Percentiles rank a stretch among this genome's conserved stretches.
Conservation (phyloP, 2,113 vertebrate species). For the Phyllostomus discolor region DNA sequence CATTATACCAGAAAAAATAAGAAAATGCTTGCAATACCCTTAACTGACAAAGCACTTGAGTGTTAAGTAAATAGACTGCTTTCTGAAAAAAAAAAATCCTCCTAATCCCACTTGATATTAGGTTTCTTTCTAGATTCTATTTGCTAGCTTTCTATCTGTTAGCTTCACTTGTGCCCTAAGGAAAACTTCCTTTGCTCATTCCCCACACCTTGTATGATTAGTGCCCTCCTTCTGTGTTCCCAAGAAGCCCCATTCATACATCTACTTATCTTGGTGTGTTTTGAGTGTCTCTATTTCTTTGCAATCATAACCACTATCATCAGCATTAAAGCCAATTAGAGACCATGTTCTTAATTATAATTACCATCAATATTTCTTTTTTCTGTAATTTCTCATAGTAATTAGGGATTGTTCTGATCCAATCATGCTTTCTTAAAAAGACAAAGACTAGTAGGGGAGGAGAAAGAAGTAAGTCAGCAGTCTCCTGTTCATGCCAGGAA, state of each 20-base stretch:
- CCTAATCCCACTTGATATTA: background rate
- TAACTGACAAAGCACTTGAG: background rate
- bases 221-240: background rate
- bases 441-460: background rate
- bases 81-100: background rate
- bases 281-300: background rate
- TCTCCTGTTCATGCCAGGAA: background rate
- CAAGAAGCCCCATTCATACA: background rate
- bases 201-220: background rate
- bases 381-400: background rate
- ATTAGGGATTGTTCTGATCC: background rate
- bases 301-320: background rate
- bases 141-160: background rate
- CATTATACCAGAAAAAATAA: background rate
- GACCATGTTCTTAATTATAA: background rate
- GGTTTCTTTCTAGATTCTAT: background rate
- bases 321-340: background rate
- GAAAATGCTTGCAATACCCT: background rate
- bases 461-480: background rate
- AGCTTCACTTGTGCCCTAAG: background rate
- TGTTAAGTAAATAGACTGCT: background rate
- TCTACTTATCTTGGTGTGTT: background rate
- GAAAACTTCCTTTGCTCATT: background rate
- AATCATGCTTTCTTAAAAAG: background rate
- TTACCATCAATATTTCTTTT: background rate